Evolutionary conservation across 2,797 vertebrate species (phyloP).

Genomic region (Cebuella pygmaea): DNA sequence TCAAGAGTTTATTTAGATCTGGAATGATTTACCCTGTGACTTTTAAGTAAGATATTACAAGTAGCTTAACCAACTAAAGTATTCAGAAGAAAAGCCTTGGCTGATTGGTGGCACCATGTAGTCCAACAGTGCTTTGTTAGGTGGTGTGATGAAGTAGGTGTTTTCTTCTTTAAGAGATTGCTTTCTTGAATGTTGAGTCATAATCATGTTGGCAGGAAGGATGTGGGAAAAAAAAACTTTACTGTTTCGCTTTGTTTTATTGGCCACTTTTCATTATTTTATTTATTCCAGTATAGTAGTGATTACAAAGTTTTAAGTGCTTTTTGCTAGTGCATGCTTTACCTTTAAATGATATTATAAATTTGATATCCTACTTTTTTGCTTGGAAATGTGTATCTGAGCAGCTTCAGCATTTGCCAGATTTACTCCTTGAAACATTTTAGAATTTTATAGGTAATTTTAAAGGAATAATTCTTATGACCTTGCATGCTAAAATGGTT

Average conservation of each 20-base stretch:
- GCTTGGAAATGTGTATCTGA: background rate
- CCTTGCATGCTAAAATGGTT: slow-evolving; percentile 4
- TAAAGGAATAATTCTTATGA: slow-evolving; percentile 38
- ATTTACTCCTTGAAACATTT: background rate
- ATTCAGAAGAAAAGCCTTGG: background rate
- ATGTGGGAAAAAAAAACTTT: background rate
- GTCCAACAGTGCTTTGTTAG: slow-evolving; percentile 18
- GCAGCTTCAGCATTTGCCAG: background rate
- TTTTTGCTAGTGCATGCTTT: background rate
- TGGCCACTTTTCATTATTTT: slow-evolving; percentile 2
- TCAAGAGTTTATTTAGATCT: slow-evolving; percentile 3
- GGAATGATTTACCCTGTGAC: background rate
- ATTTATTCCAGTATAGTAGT: background rate
- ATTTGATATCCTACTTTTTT: slow-evolving; percentile 26
- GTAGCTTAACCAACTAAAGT: background rate
- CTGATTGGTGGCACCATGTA: background rate
- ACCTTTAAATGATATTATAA: slow-evolving; percentile 5
- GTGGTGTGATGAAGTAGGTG: background rate
- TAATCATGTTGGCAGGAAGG: slow-evolving; percentile 35
- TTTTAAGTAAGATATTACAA: background rate
- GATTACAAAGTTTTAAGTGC: slow-evolving; percentile 8
- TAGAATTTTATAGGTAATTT: slow-evolving; percentile 42
- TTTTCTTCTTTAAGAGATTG: slow-evolving; percentile 44
- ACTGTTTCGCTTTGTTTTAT: slow-evolving; percentile 3
- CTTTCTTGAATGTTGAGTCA: slow-evolving; percentile 52